Conservation (phyloP, 2,113 vertebrate genomes). For the Eolophus roseicapilla region DNA sequence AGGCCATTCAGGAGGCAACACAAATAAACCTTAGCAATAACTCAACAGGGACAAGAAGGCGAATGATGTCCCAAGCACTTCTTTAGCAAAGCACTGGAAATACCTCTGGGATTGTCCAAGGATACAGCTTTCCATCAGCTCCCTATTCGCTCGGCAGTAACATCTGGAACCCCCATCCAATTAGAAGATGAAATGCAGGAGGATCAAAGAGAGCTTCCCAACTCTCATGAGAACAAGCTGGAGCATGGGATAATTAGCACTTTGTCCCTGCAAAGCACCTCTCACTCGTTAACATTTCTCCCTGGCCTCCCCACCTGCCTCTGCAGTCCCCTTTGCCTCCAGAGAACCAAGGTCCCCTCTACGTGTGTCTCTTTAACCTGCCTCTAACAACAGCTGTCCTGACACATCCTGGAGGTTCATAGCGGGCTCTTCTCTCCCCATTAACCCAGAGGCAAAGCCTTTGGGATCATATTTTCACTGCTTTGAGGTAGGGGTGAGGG, state of each 20-base stretch:
- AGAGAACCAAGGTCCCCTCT: background rate
- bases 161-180: conserved; percentile 3
- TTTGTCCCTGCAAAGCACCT: background rate
- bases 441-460: background rate
- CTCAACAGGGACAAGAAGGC: background rate
- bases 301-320: background rate
- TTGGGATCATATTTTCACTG: background rate
- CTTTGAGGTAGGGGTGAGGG: background rate
- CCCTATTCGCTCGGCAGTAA: background rate
- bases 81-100: background rate
- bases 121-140: background rate
- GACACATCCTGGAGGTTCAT: background rate
- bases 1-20: background rate
- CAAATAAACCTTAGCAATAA: background rate
- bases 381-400: background rate
- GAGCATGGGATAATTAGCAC: conserved; percentile 39
- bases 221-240: conserved; percentile 13
- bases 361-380: background rate
- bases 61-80: background rate
- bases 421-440: background rate
- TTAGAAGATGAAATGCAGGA: conserved; percentile 20
- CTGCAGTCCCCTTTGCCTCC: background rate
- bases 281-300: background rate
- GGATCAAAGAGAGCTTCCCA: conserved; percentile 51
- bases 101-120: background rate